Evolutionary conservation across 1,140 invertebrate species (phyloP).

Genomic region (Tribolium madens): DNA sequence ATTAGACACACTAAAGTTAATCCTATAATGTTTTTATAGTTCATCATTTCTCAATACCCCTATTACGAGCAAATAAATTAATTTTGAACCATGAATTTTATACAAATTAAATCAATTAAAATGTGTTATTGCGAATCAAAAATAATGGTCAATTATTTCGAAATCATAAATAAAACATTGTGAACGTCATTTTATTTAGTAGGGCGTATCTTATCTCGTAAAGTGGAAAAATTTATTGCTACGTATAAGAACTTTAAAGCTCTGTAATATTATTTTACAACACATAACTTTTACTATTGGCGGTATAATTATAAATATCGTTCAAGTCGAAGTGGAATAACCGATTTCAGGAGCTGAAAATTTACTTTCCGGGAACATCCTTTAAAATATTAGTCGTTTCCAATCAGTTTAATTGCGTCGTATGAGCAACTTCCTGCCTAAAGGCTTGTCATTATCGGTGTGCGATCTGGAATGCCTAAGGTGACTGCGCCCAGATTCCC

Average conservation of each 20-base stretch:
- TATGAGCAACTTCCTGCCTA: conserved; percentile 8
- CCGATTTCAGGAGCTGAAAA: too few relatives aligned
- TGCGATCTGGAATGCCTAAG: conserved; percentile 38
- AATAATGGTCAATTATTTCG: conserved; percentile 14
- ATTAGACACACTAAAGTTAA: not conserved
- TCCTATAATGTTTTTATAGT: not conserved
- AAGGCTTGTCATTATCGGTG: conserved; percentile 11
- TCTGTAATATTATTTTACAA: conserved; percentile 36
- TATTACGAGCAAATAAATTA: not conserved
- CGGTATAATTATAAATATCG: conserved; percentile 22
- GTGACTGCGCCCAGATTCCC: conserved; percentile 43
- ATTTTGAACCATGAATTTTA: not conserved
- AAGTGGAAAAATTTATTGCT: conserved; percentile 32
- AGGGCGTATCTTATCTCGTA: conserved; percentile 13
- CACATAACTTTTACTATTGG: conserved; percentile 27
- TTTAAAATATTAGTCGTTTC: not conserved
- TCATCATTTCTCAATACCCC: not conserved
- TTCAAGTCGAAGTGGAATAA: conserved; percentile 5
- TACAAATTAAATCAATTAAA: not conserved
- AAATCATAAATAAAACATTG: conserved; percentile 23
- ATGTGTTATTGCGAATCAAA: conserved; percentile 9
- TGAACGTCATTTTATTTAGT: conserved; percentile 18
- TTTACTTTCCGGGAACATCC: too few relatives aligned
- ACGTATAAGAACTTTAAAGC: conserved; percentile 15
- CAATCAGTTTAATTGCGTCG: conserved; percentile 5